These are phyloP conservation scores for Lasioglossum morio DNA, from an alignment of 2,888 invertebrate species.

Conservation along the genomic window DNA sequence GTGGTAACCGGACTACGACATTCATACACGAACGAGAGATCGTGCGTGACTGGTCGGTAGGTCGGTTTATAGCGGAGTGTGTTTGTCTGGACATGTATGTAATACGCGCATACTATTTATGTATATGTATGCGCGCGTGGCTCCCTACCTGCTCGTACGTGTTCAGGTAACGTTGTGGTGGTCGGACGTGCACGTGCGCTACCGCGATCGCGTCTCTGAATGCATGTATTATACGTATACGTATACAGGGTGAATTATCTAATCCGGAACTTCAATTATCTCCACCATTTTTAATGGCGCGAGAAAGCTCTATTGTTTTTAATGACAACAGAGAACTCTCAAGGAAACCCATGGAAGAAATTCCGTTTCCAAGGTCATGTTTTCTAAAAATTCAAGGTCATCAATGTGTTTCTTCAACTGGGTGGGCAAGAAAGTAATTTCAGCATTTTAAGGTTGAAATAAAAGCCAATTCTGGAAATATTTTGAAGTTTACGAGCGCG, in stretches of 20 bases:
- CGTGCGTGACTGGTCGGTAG: conserved; percentile 66
- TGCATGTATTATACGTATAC: neutral
- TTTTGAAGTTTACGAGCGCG: too few species aligned
- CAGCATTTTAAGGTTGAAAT: too few species aligned
- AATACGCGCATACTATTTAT: neutral
- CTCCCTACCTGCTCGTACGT: conserved; percentile 53
- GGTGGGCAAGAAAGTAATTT: too few species aligned
- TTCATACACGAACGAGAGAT: conserved; percentile 63
- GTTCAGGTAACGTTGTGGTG: conserved; percentile 2
- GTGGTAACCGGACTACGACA: conserved; percentile 64
- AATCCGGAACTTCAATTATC: neutral
- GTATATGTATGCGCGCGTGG: conserved; percentile 35
- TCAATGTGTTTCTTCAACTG: neutral
- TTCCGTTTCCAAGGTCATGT: neutral
- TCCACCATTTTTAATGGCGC: neutral
- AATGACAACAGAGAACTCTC: neutral
- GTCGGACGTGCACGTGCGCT: conserved; percentile 60
- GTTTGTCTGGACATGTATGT: neutral
- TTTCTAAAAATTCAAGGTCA: neutral
- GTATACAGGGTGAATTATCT: conserved; percentile 3
- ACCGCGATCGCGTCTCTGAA: conserved; percentile 20
- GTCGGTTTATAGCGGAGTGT: conserved; percentile 39
- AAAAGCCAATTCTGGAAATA: too few species aligned
- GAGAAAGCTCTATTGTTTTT: neutral
- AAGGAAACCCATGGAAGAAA: neutral